Evolutionary conservation across 2,797 vertebrate species (phyloP), one percentile per base, ranked within the genome.

Genomic region (Xenopus petersii): DNA sequence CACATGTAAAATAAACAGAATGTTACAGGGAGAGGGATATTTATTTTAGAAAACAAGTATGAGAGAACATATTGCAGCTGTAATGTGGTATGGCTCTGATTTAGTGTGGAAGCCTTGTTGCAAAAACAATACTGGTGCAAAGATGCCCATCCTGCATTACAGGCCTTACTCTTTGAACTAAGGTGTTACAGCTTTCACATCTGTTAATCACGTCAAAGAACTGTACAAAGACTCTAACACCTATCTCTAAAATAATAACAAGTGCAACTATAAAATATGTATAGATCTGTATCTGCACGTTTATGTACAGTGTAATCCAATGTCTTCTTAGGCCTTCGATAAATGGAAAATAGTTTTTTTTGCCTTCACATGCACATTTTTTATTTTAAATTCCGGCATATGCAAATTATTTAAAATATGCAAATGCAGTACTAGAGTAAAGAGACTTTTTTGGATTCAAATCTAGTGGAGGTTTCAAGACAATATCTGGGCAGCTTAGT

Each of bases 1-100:
- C 75, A 67, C 64, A 67, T 77, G 47, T 71, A 67, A 72, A 67
- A 72, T 67, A 77, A 71, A 71, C 67, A 71, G 56, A 55, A 55
- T 74, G 26, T 56, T 76, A 54, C 36, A 60, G 46, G 42, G 42
- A 33, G 46, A 12, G 7, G 47, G 51, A 55, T 76, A 67, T 72
- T 72, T 72, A 67, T 67, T 17, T 67, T 55, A 72, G 49, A 71
- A 66, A 66, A 65, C 61, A 70, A 54, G 51, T 65, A 56, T 64
- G 21, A 67, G 12, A 36, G 7, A 46, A 51, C 21, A 33, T 58
- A 8, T 56, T 61, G 68, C 49, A 30, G 65, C 46, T 30, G 26
- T 26, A 33, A 1, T 21, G 16, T 3, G 47, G 16, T 12, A 30
- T 61, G n/a, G 10, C 11, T 59, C 49, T 59, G 8, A 47, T 59